Conservation (phyloP, 2,113 vertebrate species). For the Rhinolophus ferrumequinum region DNA sequence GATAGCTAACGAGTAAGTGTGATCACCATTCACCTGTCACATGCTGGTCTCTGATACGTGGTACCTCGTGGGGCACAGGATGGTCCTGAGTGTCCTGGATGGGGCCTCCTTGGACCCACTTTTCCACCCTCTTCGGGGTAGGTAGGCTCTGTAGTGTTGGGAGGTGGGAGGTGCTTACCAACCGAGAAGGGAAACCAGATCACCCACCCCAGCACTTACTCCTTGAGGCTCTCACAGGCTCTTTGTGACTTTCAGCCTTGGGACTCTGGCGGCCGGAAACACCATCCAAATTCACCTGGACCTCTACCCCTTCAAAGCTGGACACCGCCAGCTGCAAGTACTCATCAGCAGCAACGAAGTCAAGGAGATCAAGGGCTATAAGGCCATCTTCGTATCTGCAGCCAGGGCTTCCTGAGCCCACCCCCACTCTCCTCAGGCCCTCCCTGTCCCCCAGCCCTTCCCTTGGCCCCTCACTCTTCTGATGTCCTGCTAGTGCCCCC, state of each 20-base stretch:
- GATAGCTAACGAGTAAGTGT: slow-evolving; percentile 68
- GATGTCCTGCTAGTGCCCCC: background rate
- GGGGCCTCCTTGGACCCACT: background rate
- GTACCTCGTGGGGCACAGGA: background rate
- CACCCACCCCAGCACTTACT: background rate
- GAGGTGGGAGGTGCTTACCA: background rate
- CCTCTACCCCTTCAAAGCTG: slow-evolving; percentile 72
- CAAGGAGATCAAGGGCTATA: slow-evolving; percentile 79
- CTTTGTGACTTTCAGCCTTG: slow-evolving; percentile 68
- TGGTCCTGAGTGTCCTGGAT: background rate
- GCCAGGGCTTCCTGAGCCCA: background rate
- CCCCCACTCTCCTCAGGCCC: fast-evolving
- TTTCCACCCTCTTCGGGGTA: background rate
- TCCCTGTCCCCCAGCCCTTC: too few species aligned
- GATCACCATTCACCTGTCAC: fast-evolving
- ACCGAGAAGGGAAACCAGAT: background rate
- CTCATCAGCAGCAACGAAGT: slow-evolving; percentile 71
- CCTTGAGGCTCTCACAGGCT: background rate
- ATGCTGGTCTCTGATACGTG: background rate
- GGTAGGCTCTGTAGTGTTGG: background rate
- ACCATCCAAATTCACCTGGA: slow-evolving; percentile 54
- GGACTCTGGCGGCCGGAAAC: slow-evolving; percentile 60
- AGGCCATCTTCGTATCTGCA: slow-evolving; percentile 56
- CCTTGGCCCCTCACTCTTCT: background rate
- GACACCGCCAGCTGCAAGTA: slow-evolving; percentile 73